These are phyloP conservation scores for Micronycteris hirsuta DNA, from an alignment of 2,113 vertebrate genomes.

Conservation along the genomic window DNA sequence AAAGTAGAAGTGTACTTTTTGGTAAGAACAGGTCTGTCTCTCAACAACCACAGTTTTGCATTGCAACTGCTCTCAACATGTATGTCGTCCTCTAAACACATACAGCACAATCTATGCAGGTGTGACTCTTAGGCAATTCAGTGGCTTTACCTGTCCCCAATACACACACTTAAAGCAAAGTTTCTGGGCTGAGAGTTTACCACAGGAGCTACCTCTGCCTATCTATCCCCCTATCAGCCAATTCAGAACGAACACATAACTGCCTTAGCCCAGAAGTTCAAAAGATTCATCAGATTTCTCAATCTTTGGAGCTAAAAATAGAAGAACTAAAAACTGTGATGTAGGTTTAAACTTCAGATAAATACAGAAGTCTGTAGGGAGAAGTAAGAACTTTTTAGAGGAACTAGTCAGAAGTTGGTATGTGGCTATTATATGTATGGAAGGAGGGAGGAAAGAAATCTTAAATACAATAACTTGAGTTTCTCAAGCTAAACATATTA, in stretches of 20 bases:
- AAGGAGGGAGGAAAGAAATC: neutral
- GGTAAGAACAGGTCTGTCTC: neutral
- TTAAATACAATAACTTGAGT: neutral
- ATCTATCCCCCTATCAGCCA: neutral
- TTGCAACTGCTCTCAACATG: neutral
- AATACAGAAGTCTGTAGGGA: neutral
- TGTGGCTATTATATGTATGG: rapidly evolving
- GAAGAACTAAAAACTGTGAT: neutral
- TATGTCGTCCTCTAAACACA: neutral
- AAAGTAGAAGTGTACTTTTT: neutral
- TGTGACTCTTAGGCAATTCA: neutral
- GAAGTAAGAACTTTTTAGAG: neutral
- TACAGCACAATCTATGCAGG: neutral
- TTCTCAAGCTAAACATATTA: constrained; percentile 1
- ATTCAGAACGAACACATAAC: neutral
- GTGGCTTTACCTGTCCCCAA: neutral
- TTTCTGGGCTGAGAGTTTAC: neutral
- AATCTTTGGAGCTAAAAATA: neutral
- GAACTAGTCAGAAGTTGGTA: neutral
- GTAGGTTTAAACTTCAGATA: neutral
- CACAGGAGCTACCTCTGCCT: neutral
- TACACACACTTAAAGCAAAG: neutral
- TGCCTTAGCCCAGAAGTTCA: neutral
- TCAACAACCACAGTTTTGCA: neutral
- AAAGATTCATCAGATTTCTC: constrained; percentile 9